Evolutionary conservation across 1,140 invertebrate genomes (phyloP).

Genomic region (Drosophila pectinifera): DNA sequence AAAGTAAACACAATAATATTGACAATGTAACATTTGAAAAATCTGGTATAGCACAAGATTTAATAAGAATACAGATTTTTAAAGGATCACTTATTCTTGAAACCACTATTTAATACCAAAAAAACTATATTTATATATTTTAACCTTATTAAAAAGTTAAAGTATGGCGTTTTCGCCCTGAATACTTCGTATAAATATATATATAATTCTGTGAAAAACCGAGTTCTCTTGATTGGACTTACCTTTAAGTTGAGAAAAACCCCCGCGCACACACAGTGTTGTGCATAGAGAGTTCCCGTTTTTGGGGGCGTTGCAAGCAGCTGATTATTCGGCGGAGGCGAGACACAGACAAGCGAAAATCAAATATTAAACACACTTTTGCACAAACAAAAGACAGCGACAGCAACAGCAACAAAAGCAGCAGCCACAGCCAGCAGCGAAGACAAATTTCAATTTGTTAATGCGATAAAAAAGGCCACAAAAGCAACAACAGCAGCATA

Average conservation of each 20-base stretch:
- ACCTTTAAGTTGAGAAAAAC: slow-evolving; percentile 18
- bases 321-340: slow-evolving; percentile 39
- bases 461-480: slow-evolving; percentile 36
- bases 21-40: neutral
- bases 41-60: neutral
- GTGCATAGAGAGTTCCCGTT: slow-evolving; percentile 10
- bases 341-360: slow-evolving; percentile 33
- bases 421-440: slow-evolving; percentile 7
- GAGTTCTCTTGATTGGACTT: slow-evolving; percentile 2
- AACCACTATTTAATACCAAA: no score
- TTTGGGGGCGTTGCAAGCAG: slow-evolving; percentile 42
- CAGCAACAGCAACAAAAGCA: slow-evolving; percentile 24
- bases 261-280: neutral
- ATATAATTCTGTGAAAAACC: neutral
- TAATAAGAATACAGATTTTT: no score
- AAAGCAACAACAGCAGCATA: slow-evolving; percentile 35
- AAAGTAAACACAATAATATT: neutral
- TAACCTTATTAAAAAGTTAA: neutral
- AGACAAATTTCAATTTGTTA: slow-evolving; percentile 20
- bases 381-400: slow-evolving; percentile 26
- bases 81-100: no score
- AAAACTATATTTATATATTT: no score
- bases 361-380: slow-evolving; percentile 38
- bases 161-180: no score
- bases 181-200: no score